Base-by-base conservation (phyloP, 2,888 invertebrate species). In the Drosophila subquinaria region DNA sequence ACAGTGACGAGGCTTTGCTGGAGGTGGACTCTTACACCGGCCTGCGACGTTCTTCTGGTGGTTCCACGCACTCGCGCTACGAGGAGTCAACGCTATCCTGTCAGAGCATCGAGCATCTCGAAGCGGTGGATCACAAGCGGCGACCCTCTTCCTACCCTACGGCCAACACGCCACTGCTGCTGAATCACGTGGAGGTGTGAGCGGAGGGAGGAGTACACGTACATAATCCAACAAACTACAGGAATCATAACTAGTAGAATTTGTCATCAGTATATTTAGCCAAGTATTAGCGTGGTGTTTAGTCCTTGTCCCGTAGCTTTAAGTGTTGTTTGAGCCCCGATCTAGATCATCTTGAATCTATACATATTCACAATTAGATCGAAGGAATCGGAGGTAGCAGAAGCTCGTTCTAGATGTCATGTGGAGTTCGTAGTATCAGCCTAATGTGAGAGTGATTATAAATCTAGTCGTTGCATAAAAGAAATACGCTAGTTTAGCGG, bases 1-100 rank as follows among this genome's bases (percentile, higher is more conserved):
- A 4, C 40, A 93, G 93, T 70, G 93, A 93, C 66, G 93, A 93
- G 56, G 93, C 92, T 3, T 79, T 93, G 15, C 73, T 93, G 17
- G 93, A 93, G 79, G 91, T 93, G 15, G 93, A 93, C 73, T 84
- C 92, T 0, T 91, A 91, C 51, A 85, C 85, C 0, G 92, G 90
- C 0, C 69, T 91, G 42, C 88, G 93, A 0, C 92, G 92, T 20
- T 90, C 92, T 10, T 92, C 91, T 1, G 92, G 91, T n/a, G 86
- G 85, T 45, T 92, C 92, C 5, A 90, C 90, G 17, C 91, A 91
- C 52, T 91, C 91, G 0, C 92, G 91, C 20, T 90, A 86, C 57
- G 92, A 93, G 61, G 92, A 93, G 60, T 80, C 91, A 6, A 90
- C 92, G 4, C 68, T 92, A 33, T 92, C 92, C 36, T 91, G 92